Evolutionary conservation across 2,888 invertebrate genomes (phyloP), one percentile per base, ranked within the genome.

Genomic region (Agonum fuliginosum): DNA sequence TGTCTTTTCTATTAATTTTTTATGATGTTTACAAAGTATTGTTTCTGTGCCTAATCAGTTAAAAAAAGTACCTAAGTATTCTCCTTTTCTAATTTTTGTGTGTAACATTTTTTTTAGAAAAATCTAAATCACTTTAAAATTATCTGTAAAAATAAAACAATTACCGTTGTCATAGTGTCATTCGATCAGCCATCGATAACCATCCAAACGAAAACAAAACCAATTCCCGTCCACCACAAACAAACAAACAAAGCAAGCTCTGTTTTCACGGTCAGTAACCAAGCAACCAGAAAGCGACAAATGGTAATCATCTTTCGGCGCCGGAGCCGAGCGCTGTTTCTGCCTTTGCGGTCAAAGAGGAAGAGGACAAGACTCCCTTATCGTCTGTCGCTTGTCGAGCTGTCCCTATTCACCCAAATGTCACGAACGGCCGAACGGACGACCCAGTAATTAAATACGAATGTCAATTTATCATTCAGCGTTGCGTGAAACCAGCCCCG

Each of bases 391-490:
- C n/a, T n/a, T 43, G 43, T 43, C n/a, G 6, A 43, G n/a, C n/a
- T n/a, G 19, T 41, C 67, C 37, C 14, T 14, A 24, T 24, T 41
- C 54, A 58, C 58, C 41, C 24, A 30, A 74, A 48, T 74, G 67
- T 22, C 65, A 67, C 65, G 27, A 51, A 20, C 37, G 67, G 22
- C 37, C 67, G 41, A 37, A 37, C 20, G 58, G 37, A 20, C 37
- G 58, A 72, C 20, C 67, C 22, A 75, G 34, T 75, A 75, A 75
- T 75, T 75, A 75, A 75, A 75, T 75, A 37, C 67, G 67, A 75
- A 75, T 75, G 67, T 75, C 75, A 75, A 75, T 75, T 75, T 75
- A 75, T 75, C 75, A 75, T 75, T 75, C 48, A 51, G 17, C 75
- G 65, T 75, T 75, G 75, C 65, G 75, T 75, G 75, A 67, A 75